Conservation (phyloP, 2,113 vertebrate genomes). For the Panthera uncia region DNA sequence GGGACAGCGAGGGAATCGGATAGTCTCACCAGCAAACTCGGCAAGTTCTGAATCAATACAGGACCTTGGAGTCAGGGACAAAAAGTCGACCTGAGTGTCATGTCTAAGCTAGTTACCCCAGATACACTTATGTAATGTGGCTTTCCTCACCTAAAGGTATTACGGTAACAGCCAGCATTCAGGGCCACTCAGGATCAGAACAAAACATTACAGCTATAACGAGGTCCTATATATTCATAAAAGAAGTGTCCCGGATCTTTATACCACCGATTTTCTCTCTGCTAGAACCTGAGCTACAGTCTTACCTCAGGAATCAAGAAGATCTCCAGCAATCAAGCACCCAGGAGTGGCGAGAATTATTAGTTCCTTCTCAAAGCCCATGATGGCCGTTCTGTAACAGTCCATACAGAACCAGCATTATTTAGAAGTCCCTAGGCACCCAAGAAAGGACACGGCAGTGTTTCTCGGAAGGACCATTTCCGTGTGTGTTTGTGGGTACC, state of each 20-base stretch:
- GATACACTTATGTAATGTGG: background rate
- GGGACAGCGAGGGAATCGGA: slow-evolving; percentile 36
- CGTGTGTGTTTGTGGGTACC: background rate
- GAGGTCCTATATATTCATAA: background rate
- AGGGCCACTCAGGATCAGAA: background rate
- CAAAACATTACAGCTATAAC: background rate
- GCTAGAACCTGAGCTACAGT: background rate
- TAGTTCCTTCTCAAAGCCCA: background rate
- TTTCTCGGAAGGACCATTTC: background rate
- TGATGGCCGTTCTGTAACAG: background rate
- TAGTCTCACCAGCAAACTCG: slow-evolving; percentile 9
- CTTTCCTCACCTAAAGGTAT: background rate
- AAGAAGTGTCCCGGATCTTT: background rate
- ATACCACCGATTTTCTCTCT: background rate
- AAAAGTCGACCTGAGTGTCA: slow-evolving; percentile 25
- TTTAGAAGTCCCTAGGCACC: background rate
- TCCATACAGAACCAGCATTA: background rate
- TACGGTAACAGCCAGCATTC: background rate
- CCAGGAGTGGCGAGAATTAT: background rate
- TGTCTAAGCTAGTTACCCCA: slow-evolving; percentile 12
- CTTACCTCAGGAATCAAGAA: background rate
- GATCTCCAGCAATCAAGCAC: background rate
- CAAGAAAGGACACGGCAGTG: background rate
- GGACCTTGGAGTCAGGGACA: slow-evolving; percentile 35
- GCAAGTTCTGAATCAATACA: slow-evolving; percentile 45